These are phyloP conservation scores for Petrophora chlorosata DNA, from an alignment of 2,888 invertebrate genomes.

Conservation along the genomic window DNA sequence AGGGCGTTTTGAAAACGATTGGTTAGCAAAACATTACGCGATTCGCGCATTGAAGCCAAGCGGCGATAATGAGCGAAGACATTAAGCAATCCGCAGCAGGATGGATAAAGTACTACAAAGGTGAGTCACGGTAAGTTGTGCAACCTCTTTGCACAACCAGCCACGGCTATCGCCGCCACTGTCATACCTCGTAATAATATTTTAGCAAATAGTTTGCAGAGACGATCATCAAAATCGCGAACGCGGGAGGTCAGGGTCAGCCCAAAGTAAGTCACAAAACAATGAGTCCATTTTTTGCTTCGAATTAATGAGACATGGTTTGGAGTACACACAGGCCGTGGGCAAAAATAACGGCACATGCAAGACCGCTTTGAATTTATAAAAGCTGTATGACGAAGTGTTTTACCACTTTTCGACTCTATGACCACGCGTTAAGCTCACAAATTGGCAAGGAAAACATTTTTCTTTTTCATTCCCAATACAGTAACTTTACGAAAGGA, in stretches of 20 bases:
- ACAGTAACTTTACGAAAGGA: constrained; percentile 12
- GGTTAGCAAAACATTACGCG: constrained; percentile 16
- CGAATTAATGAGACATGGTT: constrained; percentile 5
- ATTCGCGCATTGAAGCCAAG: constrained; percentile 30
- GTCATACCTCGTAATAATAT: constrained; percentile 51
- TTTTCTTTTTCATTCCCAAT: constrained; percentile 13
- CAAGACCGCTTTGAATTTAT: constrained; percentile 7
- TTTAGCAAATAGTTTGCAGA: constrained; percentile 32
- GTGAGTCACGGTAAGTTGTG: constrained; percentile 73
- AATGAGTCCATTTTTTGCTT: constrained; percentile 12
- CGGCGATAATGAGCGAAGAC: constrained; percentile 56
- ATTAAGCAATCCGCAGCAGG: constrained; percentile 62
- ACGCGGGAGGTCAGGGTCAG: constrained; percentile 44
- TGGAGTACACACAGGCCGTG: constrained; percentile 5
- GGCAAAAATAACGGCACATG: constrained; percentile 21
- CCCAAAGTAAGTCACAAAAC: constrained; percentile 31
- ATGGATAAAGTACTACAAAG: constrained; percentile 62
- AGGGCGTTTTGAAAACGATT: constrained; percentile 10
- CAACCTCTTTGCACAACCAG: constrained; percentile 73
- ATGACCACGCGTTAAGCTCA: constrained; percentile 9
- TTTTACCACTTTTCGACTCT: constrained; percentile 10
- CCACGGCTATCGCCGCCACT: constrained; percentile 52
- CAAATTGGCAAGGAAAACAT: constrained; percentile 15
- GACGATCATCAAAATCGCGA: constrained; percentile 42
- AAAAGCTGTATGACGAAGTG: constrained; percentile 2